A percentile compares a stretch with the other conserved stretches of the same genome.
These are phyloP conservation scores for Linepithema humile DNA, from an alignment of 1,140 invertebrate species.

Conservation along the genomic window DNA sequence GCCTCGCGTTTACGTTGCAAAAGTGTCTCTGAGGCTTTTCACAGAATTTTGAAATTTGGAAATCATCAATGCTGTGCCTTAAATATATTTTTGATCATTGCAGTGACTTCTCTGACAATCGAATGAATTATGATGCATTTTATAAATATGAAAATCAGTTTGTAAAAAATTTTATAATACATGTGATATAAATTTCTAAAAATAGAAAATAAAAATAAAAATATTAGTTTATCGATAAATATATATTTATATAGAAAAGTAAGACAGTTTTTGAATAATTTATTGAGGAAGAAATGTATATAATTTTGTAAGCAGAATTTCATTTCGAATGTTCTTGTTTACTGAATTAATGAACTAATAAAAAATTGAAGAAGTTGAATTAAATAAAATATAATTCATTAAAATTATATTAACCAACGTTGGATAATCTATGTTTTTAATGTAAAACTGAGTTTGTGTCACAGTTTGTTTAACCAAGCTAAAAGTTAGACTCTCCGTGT, in stretches of 20 bases:
- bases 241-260: neutral
- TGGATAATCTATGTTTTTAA: neutral
- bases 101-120: neutral
- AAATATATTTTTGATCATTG: constrained; percentile 1
- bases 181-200: constrained; percentile 17
- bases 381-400: neutral
- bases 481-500: neutral
- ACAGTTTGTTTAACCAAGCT: neutral
- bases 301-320: neutral
- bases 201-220: constrained; percentile 10
- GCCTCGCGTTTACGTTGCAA: constrained; percentile 75
- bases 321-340: neutral
- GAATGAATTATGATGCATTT: constrained; percentile 24
- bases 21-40: constrained; percentile 61
- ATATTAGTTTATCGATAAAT: constrained; percentile 23
- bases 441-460: neutral
- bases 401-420: neutral
- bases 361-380: neutral
- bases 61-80: constrained; percentile 31
- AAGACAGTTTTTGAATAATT: constrained; percentile 18
- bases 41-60: constrained; percentile 31
- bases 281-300: neutral
- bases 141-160: constrained; percentile 15
- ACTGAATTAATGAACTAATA: neutral
- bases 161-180: neutral